Conservation (phyloP, 1,140 invertebrate genomes). For the Euura saliciscinereae region DNA sequence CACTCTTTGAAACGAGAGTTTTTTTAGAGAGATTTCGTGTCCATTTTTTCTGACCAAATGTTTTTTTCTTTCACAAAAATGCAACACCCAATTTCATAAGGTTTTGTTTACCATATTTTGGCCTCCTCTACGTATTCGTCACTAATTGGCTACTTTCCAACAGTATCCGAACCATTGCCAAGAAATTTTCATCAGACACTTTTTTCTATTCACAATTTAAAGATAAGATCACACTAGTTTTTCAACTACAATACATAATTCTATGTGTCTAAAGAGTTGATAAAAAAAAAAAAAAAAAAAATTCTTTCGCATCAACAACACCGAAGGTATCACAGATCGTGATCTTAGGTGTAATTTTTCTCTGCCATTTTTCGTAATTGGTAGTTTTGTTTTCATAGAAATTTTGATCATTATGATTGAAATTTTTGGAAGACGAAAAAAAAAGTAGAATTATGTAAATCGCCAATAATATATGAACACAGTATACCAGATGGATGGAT, state of each 20-base stretch:
- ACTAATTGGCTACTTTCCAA: conserved; percentile 50
- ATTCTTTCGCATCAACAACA: no score
- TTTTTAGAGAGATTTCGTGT: no score
- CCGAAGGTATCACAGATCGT: no score
- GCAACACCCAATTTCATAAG: neutral
- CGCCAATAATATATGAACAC: neutral
- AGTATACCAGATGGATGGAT: neutral
- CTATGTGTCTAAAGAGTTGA: no score
- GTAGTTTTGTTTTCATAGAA: no score
- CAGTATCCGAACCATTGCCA: conserved; percentile 43
- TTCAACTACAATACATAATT: neutral
- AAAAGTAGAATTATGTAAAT: neutral
- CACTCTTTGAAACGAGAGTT: neutral
- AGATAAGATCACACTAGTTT: neutral
- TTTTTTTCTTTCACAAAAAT: neutral
- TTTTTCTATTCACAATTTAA: conserved; percentile 1
- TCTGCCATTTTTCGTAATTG: no score
- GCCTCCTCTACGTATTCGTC: conserved; percentile 41
- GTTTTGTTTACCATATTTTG: conserved; percentile 1
- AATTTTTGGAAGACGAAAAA: no score
- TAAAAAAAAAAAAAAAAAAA: no score
- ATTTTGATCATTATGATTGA: no score
- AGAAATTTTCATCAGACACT: conserved; percentile 43
- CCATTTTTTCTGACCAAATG: neutral
- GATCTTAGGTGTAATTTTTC: no score